phyloP scores from a whole-genome alignment of 2,113 vertebrate genomes.

The Zosterops japonicus region DNA sequence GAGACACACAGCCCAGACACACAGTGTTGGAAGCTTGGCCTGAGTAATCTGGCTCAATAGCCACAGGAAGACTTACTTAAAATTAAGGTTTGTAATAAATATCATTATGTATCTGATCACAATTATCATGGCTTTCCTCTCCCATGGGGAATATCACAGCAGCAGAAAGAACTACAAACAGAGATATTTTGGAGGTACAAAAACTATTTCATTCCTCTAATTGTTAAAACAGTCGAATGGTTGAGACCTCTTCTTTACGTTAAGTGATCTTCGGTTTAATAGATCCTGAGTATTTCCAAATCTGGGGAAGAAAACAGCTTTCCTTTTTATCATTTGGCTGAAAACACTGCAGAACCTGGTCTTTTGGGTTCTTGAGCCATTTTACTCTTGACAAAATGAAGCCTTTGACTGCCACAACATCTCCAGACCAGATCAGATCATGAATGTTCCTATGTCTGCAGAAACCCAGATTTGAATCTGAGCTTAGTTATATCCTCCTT shows the following conservation, averaged over 20 bases:
- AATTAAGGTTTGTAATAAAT: conserved; percentile 1
- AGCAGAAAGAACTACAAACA: background rate
- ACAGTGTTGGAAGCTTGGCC: background rate
- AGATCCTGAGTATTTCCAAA: background rate
- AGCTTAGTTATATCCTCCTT: background rate
- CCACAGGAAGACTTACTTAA: background rate
- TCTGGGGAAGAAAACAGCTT: background rate
- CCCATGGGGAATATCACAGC: background rate
- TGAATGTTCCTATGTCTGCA: background rate
- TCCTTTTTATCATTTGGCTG: background rate
- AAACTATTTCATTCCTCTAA: background rate
- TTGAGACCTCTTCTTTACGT: background rate
- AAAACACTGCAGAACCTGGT: background rate
- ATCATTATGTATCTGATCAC: background rate
- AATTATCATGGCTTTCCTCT: background rate
- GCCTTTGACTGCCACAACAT: background rate
- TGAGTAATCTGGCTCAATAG: background rate
- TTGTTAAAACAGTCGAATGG: background rate
- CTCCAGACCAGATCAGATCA: background rate
- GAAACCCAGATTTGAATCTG: background rate
- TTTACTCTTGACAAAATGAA: background rate
- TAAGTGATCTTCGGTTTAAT: background rate
- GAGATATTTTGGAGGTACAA: background rate
- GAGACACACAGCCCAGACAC: background rate
- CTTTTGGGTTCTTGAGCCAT: background rate